These are phyloP conservation scores for Drosophila stalkeri DNA, from an alignment of 2,888 invertebrate genomes.

Conservation along the genomic window DNA sequence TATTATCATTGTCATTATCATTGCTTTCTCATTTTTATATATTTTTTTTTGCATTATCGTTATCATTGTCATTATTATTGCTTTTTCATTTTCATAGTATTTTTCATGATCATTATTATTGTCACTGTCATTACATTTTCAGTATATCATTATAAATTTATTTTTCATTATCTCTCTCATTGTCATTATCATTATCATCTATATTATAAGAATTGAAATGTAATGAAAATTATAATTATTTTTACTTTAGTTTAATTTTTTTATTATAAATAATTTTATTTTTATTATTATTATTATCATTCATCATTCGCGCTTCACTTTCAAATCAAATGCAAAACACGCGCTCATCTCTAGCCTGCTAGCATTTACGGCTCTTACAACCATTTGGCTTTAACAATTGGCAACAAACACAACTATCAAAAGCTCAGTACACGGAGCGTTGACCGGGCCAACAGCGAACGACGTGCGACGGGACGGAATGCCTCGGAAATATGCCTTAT, in stretches of 20 bases:
- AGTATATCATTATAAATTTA: not conserved
- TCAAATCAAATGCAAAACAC: not conserved
- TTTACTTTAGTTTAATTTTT: too few relatives aligned
- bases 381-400: slow-evolving; percentile 74
- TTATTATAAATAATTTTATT: too few relatives aligned
- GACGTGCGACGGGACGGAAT: slow-evolving; percentile 32
- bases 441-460: slow-evolving; percentile 53
- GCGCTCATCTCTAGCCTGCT: slow-evolving; percentile 6
- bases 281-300: not conserved
- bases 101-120: not conserved
- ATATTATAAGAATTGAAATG: too few relatives aligned
- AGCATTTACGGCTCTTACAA: slow-evolving; percentile 57
- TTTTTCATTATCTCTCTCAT: not conserved
- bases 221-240: not conserved
- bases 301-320: not conserved
- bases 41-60: too few relatives aligned
- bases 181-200: not conserved
- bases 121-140: too few relatives aligned
- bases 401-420: slow-evolving; percentile 27
- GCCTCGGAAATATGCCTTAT: slow-evolving; percentile 42
- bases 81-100: too few relatives aligned
- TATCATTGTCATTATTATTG: too few relatives aligned
- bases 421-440: slow-evolving; percentile 47
- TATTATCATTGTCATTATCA: not conserved
- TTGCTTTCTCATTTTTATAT: too few relatives aligned